Percentiles rank a stretch among this genome's conserved stretches.
These are phyloP conservation scores for Netelia inedita DNA, from an alignment of 2,888 invertebrate species.

Conservation along the genomic window DNA sequence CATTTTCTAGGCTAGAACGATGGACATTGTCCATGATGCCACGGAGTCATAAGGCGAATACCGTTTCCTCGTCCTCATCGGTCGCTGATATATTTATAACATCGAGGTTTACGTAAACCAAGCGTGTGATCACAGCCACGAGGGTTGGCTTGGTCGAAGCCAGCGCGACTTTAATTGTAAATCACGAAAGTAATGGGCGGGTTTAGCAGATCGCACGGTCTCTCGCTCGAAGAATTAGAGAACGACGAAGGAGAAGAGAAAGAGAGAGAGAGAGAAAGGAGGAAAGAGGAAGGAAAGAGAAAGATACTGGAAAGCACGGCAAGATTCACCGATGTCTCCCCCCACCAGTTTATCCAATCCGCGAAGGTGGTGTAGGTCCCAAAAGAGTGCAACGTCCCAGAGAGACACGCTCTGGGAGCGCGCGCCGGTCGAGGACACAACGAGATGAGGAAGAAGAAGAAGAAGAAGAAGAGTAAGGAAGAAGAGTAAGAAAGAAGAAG, in stretches of 20 bases:
- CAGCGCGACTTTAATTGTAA: constrained; percentile 65
- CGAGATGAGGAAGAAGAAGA: constrained; percentile 57
- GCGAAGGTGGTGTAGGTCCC: constrained; percentile 56
- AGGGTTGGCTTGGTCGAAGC: constrained; percentile 45
- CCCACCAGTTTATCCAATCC: constrained; percentile 62
- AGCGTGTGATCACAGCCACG: constrained; percentile 45
- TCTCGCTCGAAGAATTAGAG: constrained; percentile 25
- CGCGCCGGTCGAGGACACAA: constrained; percentile 56
- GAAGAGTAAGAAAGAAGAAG: constrained; percentile 54
- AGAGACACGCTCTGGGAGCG: constrained; percentile 37
- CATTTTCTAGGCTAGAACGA: neutral
- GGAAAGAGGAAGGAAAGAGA: constrained; percentile 61
- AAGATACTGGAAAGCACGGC: constrained; percentile 62
- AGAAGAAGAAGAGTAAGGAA: constrained; percentile 48
- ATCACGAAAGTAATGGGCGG: constrained; percentile 69
- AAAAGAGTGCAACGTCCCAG: constrained; percentile 67
- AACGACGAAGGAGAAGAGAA: constrained; percentile 56
- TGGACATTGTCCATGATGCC: neutral
- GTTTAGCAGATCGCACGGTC: constrained; percentile 46
- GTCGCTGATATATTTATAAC: constrained; percentile 47
- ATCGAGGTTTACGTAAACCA: constrained; percentile 52
- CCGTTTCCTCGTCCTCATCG: constrained; percentile 29
- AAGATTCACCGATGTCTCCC: constrained; percentile 46
- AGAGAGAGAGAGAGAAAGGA: constrained; percentile 60
- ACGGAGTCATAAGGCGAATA: constrained; percentile 23